Base-by-base conservation (phyloP, 2,113 vertebrate species). In the Leucoraja erinaceus region DNA sequence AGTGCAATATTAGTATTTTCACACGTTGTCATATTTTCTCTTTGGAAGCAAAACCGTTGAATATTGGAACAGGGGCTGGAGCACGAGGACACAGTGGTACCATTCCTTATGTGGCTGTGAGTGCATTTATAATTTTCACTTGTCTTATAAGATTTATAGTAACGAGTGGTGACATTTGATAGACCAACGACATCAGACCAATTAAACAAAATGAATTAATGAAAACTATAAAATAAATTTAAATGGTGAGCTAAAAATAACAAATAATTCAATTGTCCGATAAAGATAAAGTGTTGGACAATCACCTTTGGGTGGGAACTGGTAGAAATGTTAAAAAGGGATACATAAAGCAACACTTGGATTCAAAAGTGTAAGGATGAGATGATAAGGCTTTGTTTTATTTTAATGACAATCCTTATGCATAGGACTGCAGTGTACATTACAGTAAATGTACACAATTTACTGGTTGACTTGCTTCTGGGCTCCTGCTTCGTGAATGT, bases 51-150 rank as follows among this genome's bases (percentile, higher is more conserved):
- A 91, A 70, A 70, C 68, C 90, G 25, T 68, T 66, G 28, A 68
- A 68, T 74, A 33, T 91, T 47, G 68, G 68, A 72, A 38, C 33
- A 6, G 66, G 66, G 31, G 63, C 31, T 70, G 90, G 90, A 72
- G 66, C 70, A 74, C 66, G 56, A 54, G 88, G 88, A 91, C 88
- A 91, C 38, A 72, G 18, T 72, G 54, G 33, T 22, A 72, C 8
- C 90, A 54, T 38, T 54, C 28, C 90, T 47, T 91, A 72, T 72
- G 20, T 91, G 66, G 7, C 66, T 74, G 90, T 91, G 90, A 91
- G 90, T 91, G 72, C 72, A 38, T 47, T 1, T 31, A 66, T 91
- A 63, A 88, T 88, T 88, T 6, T 0, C 59, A 31, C n/a, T 88
- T 63, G 12, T 88, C 12, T 88, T 63, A 66, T 31, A 59, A 84